phyloP scores from a whole-genome alignment of 2,113 vertebrate species.

The Orycteropus afer region DNA sequence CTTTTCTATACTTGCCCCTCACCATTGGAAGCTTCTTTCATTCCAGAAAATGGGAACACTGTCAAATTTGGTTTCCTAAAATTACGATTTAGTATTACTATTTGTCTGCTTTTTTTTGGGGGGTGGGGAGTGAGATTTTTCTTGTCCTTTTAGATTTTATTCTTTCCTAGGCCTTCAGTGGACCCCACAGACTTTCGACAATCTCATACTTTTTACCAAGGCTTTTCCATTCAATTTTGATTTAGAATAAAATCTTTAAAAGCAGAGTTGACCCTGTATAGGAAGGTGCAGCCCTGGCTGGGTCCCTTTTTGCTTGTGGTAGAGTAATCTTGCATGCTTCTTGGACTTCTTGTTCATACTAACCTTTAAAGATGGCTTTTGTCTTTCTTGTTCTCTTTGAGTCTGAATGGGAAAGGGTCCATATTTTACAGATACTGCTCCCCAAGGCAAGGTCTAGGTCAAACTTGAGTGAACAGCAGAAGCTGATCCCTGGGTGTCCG shows the following conservation, averaged over 20 bases:
- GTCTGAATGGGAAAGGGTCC: not conserved
- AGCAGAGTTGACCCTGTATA: not conserved
- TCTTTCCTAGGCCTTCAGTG: not conserved
- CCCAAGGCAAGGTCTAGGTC: not conserved
- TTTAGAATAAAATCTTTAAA: not conserved
- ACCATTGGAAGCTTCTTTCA: not conserved
- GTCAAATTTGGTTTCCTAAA: not conserved
- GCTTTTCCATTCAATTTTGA: not conserved
- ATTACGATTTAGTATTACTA: not conserved
- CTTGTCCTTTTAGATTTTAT: not conserved
- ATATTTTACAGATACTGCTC: too few relatives aligned
- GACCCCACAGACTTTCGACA: not conserved
- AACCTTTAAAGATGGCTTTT: not conserved
- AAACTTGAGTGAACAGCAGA: not conserved
- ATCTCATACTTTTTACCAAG: not conserved
- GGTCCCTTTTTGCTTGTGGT: not conserved
- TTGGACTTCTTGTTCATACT: not conserved
- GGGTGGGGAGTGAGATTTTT: not conserved
- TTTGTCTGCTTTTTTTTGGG: not conserved
- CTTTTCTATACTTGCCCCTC: not conserved
- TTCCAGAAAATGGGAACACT: not conserved
- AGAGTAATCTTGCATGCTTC: not conserved
- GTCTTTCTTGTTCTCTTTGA: not conserved
- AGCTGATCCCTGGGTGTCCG: not conserved
- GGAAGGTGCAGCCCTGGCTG: not conserved